These are phyloP conservation scores for Wiebesia pumilae DNA, from an alignment of 1,140 invertebrate genomes.

Conservation along the genomic window DNA sequence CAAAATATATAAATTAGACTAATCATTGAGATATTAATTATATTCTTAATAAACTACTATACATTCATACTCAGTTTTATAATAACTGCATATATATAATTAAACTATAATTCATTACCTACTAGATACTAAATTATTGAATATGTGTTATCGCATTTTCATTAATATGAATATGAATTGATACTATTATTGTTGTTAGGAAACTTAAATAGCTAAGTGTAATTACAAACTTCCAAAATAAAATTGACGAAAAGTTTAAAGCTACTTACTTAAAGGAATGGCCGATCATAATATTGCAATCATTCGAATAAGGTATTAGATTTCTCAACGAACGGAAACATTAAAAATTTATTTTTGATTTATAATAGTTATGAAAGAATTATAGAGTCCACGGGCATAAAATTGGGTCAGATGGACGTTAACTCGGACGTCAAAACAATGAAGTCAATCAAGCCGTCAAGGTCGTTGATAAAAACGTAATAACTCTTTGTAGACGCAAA, in stretches of 20 bases:
- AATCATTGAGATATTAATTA: background rate
- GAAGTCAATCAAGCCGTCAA: slow-evolving; percentile 51
- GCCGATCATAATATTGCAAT: background rate
- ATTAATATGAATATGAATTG: background rate
- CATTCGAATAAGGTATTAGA: background rate
- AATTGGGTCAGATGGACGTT: slow-evolving; percentile 49
- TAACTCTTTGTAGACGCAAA: slow-evolving; percentile 38
- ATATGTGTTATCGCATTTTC: background rate
- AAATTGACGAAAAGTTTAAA: background rate
- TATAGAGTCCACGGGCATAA: background rate
- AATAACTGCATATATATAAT: background rate
- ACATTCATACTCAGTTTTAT: background rate
- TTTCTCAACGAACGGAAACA: background rate
- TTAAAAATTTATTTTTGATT: slow-evolving; percentile 28
- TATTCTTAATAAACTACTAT: background rate
- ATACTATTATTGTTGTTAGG: background rate
- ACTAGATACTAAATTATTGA: background rate
- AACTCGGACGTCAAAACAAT: slow-evolving; percentile 50
- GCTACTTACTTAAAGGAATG: background rate
- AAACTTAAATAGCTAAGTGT: background rate
- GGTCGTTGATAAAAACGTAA: slow-evolving; percentile 50
- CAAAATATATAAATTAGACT: background rate
- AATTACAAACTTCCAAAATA: no score
- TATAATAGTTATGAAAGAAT: slow-evolving; percentile 42
- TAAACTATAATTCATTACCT: background rate